Percentiles rank a stretch among this genome's conserved stretches.
Conservation (phyloP, 2,113 vertebrate species). For the Aspiorhynchus laticeps region DNA sequence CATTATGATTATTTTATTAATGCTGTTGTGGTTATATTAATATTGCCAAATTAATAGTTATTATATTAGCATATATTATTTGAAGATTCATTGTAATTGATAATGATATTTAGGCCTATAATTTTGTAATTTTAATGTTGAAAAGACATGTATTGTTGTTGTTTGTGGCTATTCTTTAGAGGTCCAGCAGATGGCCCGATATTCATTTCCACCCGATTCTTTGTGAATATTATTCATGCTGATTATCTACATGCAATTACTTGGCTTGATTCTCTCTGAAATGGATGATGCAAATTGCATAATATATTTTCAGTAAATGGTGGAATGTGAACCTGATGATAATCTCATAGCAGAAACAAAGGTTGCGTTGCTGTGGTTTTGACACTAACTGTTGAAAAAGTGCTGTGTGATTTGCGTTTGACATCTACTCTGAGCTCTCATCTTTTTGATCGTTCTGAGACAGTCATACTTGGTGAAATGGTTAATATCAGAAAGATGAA, state of each 20-base stretch:
- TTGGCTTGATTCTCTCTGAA: background rate
- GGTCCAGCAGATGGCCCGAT: background rate
- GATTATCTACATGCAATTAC: background rate
- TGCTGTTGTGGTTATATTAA: background rate
- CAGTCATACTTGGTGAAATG: background rate
- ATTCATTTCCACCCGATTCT: background rate
- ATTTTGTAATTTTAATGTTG: no score
- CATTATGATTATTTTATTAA: background rate
- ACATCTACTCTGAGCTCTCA: background rate
- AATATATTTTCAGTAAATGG: background rate
- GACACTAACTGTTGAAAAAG: background rate
- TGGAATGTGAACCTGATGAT: background rate
- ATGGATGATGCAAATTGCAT: background rate
- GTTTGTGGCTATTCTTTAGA: no score
- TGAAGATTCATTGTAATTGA: no score
- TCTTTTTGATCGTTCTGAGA: background rate
- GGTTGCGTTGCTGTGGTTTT: background rate
- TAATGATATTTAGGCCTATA: no score
- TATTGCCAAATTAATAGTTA: background rate
- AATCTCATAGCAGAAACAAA: background rate
- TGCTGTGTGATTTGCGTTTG: background rate
- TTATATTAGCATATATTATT: no score
- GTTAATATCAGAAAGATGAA: slow-evolving; percentile 16
- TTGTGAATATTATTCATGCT: background rate
- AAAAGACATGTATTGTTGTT: no score